Evolutionary conservation across 2,797 vertebrate species (phyloP).

Genomic region (Etheostoma nigrum): DNA sequence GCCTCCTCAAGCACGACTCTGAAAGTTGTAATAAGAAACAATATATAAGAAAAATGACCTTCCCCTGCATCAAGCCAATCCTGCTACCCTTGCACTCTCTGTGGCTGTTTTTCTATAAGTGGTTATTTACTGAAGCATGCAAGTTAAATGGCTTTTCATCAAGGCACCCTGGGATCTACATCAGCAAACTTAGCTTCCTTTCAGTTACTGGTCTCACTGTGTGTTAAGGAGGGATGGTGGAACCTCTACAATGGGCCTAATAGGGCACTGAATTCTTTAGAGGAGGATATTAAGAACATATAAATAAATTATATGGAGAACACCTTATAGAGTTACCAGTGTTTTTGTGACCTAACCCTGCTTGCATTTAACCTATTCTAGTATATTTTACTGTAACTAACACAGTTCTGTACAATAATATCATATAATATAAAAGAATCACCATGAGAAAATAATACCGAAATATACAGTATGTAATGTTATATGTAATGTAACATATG

Average conservation of each 20-base stretch:
- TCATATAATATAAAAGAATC: background rate
- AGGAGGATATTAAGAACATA: slow-evolving; percentile 38
- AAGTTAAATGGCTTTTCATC: slow-evolving; percentile 83
- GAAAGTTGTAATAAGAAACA: slow-evolving; percentile 42
- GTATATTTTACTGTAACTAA: slow-evolving; percentile 1
- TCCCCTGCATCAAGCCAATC: slow-evolving; percentile 49
- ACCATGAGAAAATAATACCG: background rate
- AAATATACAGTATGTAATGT: background rate
- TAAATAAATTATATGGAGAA: slow-evolving; percentile 6
- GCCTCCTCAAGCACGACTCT: slow-evolving; percentile 32
- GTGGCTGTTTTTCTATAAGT: slow-evolving; percentile 41
- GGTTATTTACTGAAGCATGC: slow-evolving; percentile 75
- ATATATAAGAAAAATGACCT: slow-evolving; percentile 61
- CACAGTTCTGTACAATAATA: background rate
- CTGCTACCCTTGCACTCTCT: slow-evolving; percentile 70
- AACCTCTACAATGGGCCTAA: slow-evolving; percentile 48
- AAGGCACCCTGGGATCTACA: slow-evolving; percentile 81
- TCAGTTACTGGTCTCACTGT: slow-evolving; percentile 40
- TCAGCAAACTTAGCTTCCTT: slow-evolving; percentile 75
- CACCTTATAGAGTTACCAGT: slow-evolving; percentile 2
- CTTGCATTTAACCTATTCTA: slow-evolving; percentile 12
- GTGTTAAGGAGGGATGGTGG: slow-evolving; percentile 38
- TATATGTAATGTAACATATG: background rate
- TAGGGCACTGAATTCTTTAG: slow-evolving; percentile 44
- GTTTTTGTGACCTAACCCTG: slow-evolving; percentile 16